Conservation (phyloP, 2,888 invertebrate genomes). For the Dryobota labecula region DNA sequence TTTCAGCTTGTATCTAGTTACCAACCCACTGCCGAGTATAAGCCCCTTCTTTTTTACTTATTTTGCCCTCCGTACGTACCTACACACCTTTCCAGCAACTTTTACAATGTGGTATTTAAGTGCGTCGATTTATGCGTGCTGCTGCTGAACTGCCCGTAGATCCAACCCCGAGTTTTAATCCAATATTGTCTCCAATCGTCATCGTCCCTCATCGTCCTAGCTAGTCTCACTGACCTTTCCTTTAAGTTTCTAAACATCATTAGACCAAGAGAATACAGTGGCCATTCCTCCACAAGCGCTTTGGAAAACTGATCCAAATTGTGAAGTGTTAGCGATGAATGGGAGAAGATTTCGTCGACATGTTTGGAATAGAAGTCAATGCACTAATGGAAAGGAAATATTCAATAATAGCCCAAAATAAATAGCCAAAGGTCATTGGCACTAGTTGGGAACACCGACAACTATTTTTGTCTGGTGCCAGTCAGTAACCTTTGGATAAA, state of each 20-base stretch:
- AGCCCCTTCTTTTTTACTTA: neutral
- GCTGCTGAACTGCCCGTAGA: neutral
- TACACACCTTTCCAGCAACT: no score
- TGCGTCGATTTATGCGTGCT: no score
- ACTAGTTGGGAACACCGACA: constrained; percentile 4
- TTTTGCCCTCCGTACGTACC: neutral
- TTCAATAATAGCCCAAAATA: constrained; percentile 14
- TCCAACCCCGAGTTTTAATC: neutral
- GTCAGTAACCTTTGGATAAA: constrained; percentile 12
- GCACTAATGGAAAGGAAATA: neutral
- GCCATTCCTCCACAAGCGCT: neutral
- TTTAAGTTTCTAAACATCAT: neutral
- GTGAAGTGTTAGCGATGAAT: constrained; percentile 1
- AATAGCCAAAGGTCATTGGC: constrained; percentile 9
- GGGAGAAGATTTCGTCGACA: neutral
- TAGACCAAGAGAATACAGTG: neutral
- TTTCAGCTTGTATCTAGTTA: neutral
- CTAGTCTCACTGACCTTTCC: neutral
- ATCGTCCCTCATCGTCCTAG: neutral
- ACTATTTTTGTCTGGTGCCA: constrained; percentile 12
- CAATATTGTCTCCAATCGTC: neutral
- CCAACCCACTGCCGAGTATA: neutral
- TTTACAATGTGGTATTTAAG: neutral
- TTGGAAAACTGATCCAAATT: neutral
- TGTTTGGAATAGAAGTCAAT: neutral